Evolutionary conservation across 2,797 vertebrate species (phyloP).

Genomic region (Rachycentron canadum): DNA sequence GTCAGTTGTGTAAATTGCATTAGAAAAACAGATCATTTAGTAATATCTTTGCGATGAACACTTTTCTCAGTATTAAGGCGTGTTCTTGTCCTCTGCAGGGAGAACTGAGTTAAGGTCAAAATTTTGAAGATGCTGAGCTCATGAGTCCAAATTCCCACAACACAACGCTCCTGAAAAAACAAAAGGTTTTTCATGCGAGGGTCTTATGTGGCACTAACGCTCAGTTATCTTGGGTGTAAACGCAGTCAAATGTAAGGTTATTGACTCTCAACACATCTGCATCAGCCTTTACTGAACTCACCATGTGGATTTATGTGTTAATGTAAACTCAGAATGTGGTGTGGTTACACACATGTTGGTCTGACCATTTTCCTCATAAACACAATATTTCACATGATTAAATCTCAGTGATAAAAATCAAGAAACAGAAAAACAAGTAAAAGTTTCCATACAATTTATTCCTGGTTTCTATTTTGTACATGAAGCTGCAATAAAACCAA

Average conservation of each 20-base stretch:
- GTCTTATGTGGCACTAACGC: not conserved
- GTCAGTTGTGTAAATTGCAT: not conserved
- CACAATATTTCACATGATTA: not conserved
- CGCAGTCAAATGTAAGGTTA: not conserved
- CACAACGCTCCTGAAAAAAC: not conserved
- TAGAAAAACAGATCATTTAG: not conserved
- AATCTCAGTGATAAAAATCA: not conserved
- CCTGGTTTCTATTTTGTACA: constrained; percentile 69
- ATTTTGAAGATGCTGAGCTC: not conserved
- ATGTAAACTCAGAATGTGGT: too few species aligned
- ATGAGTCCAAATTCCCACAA: not conserved
- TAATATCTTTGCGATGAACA: not conserved
- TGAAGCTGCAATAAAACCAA: constrained; percentile 71
- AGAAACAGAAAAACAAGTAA: constrained; percentile 7
- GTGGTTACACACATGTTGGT: not conserved
- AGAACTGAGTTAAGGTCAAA: not conserved
- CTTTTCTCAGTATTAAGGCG: not conserved
- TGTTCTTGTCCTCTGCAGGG: not conserved
- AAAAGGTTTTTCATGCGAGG: too few species aligned
- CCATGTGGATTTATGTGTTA: not conserved
- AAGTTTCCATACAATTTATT: constrained; percentile 76
- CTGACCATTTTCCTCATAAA: not conserved
- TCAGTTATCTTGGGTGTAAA: too few species aligned
- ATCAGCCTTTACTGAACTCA: not conserved
- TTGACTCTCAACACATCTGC: not conserved